These are phyloP conservation scores for Dendrocincla fuliginosa DNA, from an alignment of 2,797 vertebrate species.

Conservation along the genomic window DNA sequence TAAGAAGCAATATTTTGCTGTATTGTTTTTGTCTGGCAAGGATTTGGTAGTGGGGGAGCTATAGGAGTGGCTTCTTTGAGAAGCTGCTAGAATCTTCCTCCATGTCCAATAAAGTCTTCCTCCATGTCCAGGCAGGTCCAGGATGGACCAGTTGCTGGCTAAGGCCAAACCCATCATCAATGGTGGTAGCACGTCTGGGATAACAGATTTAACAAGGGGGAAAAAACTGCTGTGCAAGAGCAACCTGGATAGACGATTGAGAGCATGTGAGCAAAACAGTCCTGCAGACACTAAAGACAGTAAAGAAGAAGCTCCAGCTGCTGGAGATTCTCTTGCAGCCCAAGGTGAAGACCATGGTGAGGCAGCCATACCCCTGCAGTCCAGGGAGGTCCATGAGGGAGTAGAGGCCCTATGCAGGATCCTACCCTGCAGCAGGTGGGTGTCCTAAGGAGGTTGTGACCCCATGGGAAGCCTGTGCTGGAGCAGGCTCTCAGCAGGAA, in stretches of 20 bases:
- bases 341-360: accelerated
- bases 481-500: background rate
- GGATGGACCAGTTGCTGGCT: background rate
- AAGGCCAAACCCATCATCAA: background rate
- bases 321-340: background rate
- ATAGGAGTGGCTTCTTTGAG: background rate
- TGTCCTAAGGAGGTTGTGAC: background rate
- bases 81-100: background rate
- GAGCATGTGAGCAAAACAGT: background rate
- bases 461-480: background rate
- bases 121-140: background rate
- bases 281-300: background rate
- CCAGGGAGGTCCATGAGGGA: accelerated
- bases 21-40: background rate
- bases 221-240: background rate
- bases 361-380: background rate
- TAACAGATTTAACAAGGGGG: background rate
- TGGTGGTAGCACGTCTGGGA: background rate
- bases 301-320: background rate
- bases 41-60: background rate
- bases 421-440: accelerated
- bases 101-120: background rate
- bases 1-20: background rate
- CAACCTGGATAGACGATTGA: background rate
- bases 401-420: background rate